Evolutionary conservation across 2,113 vertebrate species (phyloP).

Genomic region (Dryoscopus gambensis): DNA sequence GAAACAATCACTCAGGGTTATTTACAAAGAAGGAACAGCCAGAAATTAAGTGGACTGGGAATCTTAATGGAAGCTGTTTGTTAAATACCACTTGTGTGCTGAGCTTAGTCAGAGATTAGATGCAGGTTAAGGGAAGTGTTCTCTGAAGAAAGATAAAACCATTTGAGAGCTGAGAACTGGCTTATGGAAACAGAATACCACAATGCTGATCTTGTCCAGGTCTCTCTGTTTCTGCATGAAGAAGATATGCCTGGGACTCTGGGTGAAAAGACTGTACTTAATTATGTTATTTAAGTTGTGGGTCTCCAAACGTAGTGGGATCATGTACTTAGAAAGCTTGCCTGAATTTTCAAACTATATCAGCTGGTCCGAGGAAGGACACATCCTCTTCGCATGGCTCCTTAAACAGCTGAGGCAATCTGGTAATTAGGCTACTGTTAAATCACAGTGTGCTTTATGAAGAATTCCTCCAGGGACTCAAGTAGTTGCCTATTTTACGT

Average conservation of each 20-base stretch:
- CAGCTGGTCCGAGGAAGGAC: neutral
- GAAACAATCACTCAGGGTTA: neutral
- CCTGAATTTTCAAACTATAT: neutral
- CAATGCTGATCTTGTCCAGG: neutral
- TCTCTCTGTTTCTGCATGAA: neutral
- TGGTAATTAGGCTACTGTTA: neutral
- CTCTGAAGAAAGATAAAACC: neutral
- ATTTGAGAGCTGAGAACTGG: neutral
- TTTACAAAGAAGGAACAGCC: neutral
- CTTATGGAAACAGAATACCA: neutral
- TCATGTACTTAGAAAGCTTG: neutral
- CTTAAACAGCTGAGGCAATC: neutral
- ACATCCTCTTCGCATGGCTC: neutral
- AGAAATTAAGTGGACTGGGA: neutral
- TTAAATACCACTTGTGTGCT: neutral
- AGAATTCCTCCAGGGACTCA: neutral
- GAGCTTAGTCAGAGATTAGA: slow-evolving; percentile 2
- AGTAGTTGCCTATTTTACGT: neutral
- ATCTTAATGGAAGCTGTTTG: neutral
- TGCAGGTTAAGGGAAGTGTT: neutral
- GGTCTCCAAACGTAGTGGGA: neutral
- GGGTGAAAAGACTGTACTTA: neutral
- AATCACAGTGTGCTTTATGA: neutral
- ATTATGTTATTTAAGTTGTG: neutral
- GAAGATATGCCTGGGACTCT: neutral